These are phyloP conservation scores for Caenorhabditis sinica DNA, from an alignment of 2,888 invertebrate species.

Conservation along the genomic window DNA sequence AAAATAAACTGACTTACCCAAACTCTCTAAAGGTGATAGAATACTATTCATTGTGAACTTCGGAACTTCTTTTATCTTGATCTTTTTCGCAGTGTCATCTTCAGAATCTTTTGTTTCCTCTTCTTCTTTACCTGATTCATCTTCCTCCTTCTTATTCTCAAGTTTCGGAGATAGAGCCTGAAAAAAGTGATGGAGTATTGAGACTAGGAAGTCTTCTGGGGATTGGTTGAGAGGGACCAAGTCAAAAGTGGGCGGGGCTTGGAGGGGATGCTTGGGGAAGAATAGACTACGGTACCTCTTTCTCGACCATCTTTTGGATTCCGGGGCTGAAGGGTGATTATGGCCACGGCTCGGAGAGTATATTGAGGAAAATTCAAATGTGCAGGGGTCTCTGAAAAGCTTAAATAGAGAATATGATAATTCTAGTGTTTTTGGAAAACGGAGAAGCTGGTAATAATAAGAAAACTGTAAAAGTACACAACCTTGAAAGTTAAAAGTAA, in stretches of 20 bases:
- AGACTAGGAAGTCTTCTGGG: not conserved
- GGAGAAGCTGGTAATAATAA: too few species aligned
- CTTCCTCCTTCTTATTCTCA: constrained; percentile 13
- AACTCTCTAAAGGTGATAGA: constrained; percentile 66
- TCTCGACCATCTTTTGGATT: constrained; percentile 45
- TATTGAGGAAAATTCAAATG: not conserved
- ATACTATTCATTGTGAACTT: constrained; percentile 69
- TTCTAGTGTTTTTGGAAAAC: too few species aligned
- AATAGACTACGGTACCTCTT: constrained; percentile 57
- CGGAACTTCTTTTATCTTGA: constrained; percentile 22
- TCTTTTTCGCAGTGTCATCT: constrained; percentile 35
- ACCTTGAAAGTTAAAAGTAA: too few species aligned
- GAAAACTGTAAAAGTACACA: too few species aligned
- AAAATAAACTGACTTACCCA: constrained; percentile 49
- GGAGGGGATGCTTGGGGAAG: not conserved
- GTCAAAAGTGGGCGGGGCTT: constrained; percentile 11
- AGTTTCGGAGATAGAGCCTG: constrained; percentile 48
- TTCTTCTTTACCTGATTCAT: constrained; percentile 26
- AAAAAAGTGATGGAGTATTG: not conserved
- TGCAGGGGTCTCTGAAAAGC: not conserved
- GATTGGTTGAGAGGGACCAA: constrained; percentile 34
- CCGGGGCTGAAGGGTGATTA: not conserved
- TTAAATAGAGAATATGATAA: too few species aligned
- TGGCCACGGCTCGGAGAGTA: not conserved
- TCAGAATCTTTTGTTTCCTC: constrained; percentile 45